Percentiles rank a stretch among this genome's conserved stretches.
These are phyloP conservation scores for Neoitamus cyanurus DNA, from an alignment of 2,888 invertebrate genomes.

Conservation along the genomic window DNA sequence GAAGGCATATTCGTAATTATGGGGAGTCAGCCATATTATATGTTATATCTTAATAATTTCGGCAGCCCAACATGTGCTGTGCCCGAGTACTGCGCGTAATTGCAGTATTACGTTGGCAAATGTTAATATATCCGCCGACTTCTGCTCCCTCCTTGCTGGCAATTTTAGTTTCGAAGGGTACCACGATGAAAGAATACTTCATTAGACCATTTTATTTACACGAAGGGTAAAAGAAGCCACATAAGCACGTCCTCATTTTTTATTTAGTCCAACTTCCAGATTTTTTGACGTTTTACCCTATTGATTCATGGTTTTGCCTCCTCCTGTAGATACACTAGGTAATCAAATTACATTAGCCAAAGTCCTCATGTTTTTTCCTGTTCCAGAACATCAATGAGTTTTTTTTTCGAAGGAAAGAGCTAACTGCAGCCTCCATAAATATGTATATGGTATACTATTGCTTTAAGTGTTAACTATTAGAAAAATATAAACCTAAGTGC, in stretches of 20 bases:
- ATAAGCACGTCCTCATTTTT: not conserved
- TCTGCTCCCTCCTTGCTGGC: not conserved
- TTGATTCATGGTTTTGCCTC: not conserved
- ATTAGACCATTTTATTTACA: not conserved
- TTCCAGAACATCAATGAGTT: too few species aligned
- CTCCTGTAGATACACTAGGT: too few species aligned
- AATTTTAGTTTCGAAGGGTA: not conserved
- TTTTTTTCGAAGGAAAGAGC: too few species aligned
- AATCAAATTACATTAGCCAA: too few species aligned
- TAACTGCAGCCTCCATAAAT: too few species aligned
- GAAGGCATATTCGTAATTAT: not conserved
- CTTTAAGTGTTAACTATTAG: too few species aligned
- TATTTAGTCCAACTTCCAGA: not conserved
- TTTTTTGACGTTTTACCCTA: not conserved
- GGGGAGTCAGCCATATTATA: not conserved
- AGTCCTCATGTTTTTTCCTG: too few species aligned
- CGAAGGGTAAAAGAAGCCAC: not conserved
- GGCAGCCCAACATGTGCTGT: not conserved
- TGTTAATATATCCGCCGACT: not conserved
- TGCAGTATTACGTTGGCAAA: not conserved
- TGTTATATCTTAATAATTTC: not conserved
- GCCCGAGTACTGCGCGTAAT: not conserved
- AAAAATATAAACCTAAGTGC: too few species aligned
- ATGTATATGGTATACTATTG: too few species aligned
- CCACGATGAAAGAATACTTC: not conserved